Evolutionary conservation across 2,888 invertebrate species (phyloP).

Genomic region (Macrophya annulata): DNA sequence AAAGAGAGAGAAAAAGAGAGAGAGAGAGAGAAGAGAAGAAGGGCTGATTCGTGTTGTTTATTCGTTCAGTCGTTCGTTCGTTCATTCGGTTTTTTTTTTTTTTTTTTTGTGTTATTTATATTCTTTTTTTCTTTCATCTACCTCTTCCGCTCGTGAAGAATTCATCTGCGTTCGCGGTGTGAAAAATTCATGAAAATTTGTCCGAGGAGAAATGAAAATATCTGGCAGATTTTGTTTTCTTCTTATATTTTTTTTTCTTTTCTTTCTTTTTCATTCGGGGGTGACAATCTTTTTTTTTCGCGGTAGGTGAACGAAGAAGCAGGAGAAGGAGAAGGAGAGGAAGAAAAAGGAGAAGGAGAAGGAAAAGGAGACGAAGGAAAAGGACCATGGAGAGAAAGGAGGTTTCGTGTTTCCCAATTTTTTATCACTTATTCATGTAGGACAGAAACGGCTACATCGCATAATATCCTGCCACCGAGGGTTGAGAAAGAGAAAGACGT

Average conservation of each 20-base stretch:
- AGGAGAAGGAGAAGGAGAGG: no score
- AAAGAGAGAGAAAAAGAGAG: background rate
- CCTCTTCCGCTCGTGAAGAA: constrained; percentile 3
- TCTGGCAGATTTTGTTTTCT: background rate
- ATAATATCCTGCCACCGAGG: background rate
- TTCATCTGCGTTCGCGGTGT: constrained; percentile 7
- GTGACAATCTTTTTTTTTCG: background rate
- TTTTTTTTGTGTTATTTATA: background rate
- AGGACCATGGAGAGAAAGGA: background rate
- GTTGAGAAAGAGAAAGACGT: background rate
- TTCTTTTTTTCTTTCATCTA: background rate
- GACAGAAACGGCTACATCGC: background rate
- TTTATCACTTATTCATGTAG: constrained; percentile 21
- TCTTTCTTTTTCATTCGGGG: background rate
- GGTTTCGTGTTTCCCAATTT: constrained; percentile 42
- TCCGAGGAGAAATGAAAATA: constrained; percentile 44
- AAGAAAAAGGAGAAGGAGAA: background rate
- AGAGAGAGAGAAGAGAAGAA: background rate
- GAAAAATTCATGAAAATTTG: constrained; percentile 37
- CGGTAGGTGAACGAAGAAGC: background rate
- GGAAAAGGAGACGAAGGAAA: background rate
- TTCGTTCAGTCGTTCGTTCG: background rate
- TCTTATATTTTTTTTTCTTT: no score
- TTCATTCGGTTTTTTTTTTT: background rate
- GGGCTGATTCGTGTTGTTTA: background rate